phyloP scores from a whole-genome alignment of 2,888 invertebrate species.

The Luperina nickerlii region DNA sequence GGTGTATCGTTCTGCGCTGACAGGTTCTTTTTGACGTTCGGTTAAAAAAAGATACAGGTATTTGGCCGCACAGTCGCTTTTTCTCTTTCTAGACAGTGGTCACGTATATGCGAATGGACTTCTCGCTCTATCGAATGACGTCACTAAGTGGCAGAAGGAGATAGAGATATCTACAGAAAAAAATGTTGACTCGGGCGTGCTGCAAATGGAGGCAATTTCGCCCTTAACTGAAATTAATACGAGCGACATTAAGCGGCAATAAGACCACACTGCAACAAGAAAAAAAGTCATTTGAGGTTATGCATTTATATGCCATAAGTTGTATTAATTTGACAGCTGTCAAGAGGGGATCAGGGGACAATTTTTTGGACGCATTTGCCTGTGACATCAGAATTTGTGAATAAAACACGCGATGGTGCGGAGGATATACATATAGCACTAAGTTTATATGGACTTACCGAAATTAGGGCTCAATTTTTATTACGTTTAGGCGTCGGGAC shows the following conservation, averaged over 20 bases:
- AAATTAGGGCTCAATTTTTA: conserved; percentile 68
- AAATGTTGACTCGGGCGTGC: not conserved
- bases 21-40: not conserved
- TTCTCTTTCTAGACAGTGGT: not conserved
- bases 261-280: not conserved
- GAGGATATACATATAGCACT: conserved; percentile 25
- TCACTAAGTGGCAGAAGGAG: not conserved
- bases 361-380: conserved; percentile 21
- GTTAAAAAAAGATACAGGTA: not conserved
- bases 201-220: not conserved
- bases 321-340: conserved; percentile 13
- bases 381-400: conserved; percentile 20
- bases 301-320: not conserved
- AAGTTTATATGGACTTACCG: conserved; percentile 46
- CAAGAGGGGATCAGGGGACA: not conserved
- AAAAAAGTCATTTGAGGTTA: not conserved
- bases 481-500: conserved; percentile 49
- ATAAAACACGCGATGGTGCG: conserved; percentile 18
- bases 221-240: not conserved
- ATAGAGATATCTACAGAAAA: not conserved
- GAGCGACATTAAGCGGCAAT: not conserved
- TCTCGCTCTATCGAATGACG: not conserved
- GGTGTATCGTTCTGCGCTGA: not conserved
- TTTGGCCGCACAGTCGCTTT: not conserved
- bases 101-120: not conserved